These are phyloP conservation scores for Bombus huntii DNA, from an alignment of 1,140 invertebrate genomes.

Conservation along the genomic window DNA sequence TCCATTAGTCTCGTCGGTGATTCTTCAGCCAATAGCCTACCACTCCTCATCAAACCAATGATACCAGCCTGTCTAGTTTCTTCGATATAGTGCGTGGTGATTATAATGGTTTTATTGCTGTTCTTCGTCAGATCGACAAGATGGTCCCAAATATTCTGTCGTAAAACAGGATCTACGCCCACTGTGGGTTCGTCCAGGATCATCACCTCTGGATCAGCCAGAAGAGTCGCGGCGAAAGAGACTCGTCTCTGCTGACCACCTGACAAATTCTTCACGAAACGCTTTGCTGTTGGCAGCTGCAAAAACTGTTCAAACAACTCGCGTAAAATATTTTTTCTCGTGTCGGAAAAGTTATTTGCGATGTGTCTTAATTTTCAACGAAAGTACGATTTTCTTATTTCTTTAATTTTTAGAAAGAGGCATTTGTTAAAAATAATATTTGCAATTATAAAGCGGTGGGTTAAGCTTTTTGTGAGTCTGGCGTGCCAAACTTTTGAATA, in stretches of 20 bases:
- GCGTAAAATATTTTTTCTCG: neutral
- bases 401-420: neutral
- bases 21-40: slow-evolving; percentile 95
- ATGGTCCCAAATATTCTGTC: slow-evolving; percentile 98
- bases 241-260: slow-evolving; percentile 95
- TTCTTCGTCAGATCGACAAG: slow-evolving; percentile 93
- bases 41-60: slow-evolving; percentile 96
- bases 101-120: slow-evolving; percentile 95
- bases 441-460: neutral
- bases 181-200: slow-evolving; percentile 98
- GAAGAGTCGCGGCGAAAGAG: slow-evolving; percentile 92
- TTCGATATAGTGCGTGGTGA: slow-evolving; percentile 99
- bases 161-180: slow-evolving; percentile 96
- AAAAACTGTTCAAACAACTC: slow-evolving; percentile 76
- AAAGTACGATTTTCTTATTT: neutral
- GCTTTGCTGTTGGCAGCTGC: slow-evolving; percentile 84
- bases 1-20: slow-evolving; percentile 91
- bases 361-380: no score
- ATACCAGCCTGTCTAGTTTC: slow-evolving; percentile 95
- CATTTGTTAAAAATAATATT: neutral
- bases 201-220: slow-evolving; percentile 94
- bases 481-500: no score
- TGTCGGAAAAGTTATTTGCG: neutral
- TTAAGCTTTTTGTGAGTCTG: no score
- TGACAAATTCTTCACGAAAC: slow-evolving; percentile 92